These are phyloP conservation scores for Helicoverpa zea DNA, from an alignment of 1,140 invertebrate genomes.

Conservation along the genomic window DNA sequence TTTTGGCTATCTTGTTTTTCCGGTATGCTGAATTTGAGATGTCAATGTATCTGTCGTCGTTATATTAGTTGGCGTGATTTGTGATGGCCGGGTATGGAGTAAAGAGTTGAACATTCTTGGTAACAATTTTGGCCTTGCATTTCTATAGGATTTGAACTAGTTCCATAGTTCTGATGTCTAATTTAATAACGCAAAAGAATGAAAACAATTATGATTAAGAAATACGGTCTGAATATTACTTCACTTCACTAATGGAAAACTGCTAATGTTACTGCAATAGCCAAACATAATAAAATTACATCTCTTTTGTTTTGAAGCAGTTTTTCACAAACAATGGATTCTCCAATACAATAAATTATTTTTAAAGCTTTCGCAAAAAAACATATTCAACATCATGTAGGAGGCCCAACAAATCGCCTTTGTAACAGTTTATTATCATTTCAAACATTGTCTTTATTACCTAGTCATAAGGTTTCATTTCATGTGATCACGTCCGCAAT, in stretches of 20 bases:
- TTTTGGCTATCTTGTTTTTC: slow-evolving; percentile 23
- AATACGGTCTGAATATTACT: too few species aligned
- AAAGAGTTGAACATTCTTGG: background rate
- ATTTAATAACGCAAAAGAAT: too few species aligned
- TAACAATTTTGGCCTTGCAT: background rate
- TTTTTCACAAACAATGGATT: background rate
- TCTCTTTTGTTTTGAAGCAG: background rate
- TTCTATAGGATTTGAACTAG: too few species aligned
- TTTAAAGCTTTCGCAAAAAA: background rate
- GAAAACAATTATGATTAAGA: too few species aligned
- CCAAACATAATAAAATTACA: too few species aligned
- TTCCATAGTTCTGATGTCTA: too few species aligned
- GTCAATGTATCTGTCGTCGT: background rate
- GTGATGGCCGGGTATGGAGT: background rate
- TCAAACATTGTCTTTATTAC: slow-evolving; percentile 47
- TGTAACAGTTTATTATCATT: slow-evolving; percentile 48
- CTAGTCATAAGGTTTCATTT: slow-evolving; percentile 44
- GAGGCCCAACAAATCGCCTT: slow-evolving; percentile 24
- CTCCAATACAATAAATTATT: background rate
- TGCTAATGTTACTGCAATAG: too few species aligned
- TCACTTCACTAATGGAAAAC: too few species aligned
- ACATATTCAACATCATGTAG: slow-evolving; percentile 38
- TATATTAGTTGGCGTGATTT: background rate
- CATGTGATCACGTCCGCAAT: background rate
- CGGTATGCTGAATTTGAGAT: slow-evolving; percentile 9